These are phyloP conservation scores for Microtus ochrogaster DNA, from an alignment of 2,113 vertebrate genomes.

Conservation along the genomic window DNA sequence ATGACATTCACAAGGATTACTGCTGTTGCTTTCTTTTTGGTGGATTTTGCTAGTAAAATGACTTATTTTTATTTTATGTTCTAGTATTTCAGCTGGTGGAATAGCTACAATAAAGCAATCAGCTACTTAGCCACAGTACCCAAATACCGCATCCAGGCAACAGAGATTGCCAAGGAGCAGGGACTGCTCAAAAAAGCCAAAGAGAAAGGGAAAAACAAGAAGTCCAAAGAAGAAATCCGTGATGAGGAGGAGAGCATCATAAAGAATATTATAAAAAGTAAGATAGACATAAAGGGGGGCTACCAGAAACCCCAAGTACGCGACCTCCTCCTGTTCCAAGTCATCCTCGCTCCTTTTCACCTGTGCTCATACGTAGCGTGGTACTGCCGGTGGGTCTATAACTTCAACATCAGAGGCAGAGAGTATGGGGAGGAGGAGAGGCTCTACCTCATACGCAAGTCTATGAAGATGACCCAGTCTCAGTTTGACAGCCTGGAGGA, in stretches of 20 bases:
- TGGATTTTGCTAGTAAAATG: slow-evolving; percentile 38
- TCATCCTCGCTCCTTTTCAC: slow-evolving; percentile 93
- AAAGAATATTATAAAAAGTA: slow-evolving; percentile 97
- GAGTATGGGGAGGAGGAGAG: slow-evolving; percentile 95
- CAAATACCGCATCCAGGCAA: slow-evolving; percentile 97
- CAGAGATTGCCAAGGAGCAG: slow-evolving; percentile 95
- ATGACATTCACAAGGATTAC: not conserved
- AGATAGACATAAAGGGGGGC: slow-evolving; percentile 98
- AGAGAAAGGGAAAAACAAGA: slow-evolving; percentile 95
- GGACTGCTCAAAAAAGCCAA: slow-evolving; percentile 95
- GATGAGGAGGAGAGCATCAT: slow-evolving; percentile 98
- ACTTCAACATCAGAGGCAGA: slow-evolving; percentile 93
- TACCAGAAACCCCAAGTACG: slow-evolving; percentile 96
- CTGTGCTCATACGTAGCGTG: slow-evolving; percentile 91
- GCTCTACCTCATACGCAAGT: slow-evolving; percentile 94
- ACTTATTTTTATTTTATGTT: slow-evolving; percentile 76
- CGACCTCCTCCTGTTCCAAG: slow-evolving; percentile 95
- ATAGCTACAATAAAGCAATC: slow-evolving; percentile 97
- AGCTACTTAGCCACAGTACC: slow-evolving; percentile 96
- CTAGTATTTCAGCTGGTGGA: slow-evolving; percentile 99
- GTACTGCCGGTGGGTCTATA: slow-evolving; percentile 94
- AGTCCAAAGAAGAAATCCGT: slow-evolving; percentile 96
- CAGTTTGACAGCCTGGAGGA: slow-evolving; percentile 97
- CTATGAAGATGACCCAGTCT: slow-evolving; percentile 97
- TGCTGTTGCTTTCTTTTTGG: not conserved